These are phyloP conservation scores for Acheta domesticus DNA, from an alignment of 2,888 invertebrate genomes.

Conservation along the genomic window DNA sequence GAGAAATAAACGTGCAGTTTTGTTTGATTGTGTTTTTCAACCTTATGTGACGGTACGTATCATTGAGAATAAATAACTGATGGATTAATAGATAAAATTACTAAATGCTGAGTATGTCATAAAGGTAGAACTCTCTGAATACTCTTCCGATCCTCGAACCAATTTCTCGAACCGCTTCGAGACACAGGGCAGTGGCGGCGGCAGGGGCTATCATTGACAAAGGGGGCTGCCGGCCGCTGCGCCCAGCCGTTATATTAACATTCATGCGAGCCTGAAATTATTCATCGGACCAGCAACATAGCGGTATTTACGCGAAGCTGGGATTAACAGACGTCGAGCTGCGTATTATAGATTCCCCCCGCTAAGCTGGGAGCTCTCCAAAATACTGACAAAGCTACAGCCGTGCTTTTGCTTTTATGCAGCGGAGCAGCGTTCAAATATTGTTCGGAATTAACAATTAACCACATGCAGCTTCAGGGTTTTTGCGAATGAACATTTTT, in stretches of 20 bases:
- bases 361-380: not conserved
- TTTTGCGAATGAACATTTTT: too few relatives aligned
- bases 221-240: not conserved
- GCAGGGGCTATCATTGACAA: too few relatives aligned
- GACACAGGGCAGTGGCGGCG: too few relatives aligned
- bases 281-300: conserved; percentile 2
- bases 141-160: too few relatives aligned
- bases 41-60: too few relatives aligned
- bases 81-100: too few relatives aligned
- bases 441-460: not conserved
- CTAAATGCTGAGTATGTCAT: too few relatives aligned
- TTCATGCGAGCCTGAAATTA: conserved; percentile 6
- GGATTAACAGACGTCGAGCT: conserved; percentile 18
- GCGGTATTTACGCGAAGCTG: conserved; percentile 18
- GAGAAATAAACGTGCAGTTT: too few relatives aligned
- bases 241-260: conserved; percentile 5
- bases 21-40: too few relatives aligned
- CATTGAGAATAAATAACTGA: too few relatives aligned
- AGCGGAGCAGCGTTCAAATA: not conserved
- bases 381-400: conserved; percentile 5
- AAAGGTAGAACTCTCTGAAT: too few relatives aligned
- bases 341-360: conserved; percentile 10
- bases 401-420: not conserved
- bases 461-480: not conserved
- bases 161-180: too few relatives aligned